Conservation (phyloP, 2,113 vertebrate genomes). For the Notechis scutatus region DNA sequence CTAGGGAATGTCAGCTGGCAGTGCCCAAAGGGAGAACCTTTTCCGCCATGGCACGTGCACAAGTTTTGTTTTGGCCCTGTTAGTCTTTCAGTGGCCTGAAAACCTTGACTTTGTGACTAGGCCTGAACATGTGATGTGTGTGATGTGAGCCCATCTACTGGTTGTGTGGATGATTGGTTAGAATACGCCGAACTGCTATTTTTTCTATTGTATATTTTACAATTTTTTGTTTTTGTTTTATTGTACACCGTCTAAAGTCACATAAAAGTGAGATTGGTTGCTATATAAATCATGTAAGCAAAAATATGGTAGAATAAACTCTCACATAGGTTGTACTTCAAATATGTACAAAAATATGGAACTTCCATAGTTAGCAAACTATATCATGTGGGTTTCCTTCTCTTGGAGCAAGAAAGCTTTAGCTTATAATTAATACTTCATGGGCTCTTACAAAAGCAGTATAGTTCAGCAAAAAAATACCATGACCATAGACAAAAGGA, state of each 20-base stretch:
- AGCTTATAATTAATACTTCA: neutral
- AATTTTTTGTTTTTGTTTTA: neutral
- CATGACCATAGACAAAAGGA: neutral
- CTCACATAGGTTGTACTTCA: neutral
- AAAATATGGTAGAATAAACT: neutral
- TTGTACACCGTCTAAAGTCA: neutral
- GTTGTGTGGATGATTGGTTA: neutral
- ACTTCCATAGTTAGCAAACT: neutral
- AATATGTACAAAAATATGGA: neutral
- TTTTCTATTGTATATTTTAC: neutral
- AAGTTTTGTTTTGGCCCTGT: neutral
- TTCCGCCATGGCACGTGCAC: neutral
- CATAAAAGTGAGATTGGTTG: neutral
- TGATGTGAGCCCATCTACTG: neutral
- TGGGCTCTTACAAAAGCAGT: neutral
- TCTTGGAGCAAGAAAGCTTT: neutral
- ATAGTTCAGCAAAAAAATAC: neutral
- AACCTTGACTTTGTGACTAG: neutral
- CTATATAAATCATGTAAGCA: neutral
- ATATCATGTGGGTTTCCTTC: neutral
- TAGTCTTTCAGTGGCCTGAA: neutral
- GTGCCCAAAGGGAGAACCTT: neutral
- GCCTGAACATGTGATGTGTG: neutral
- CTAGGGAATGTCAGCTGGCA: neutral
- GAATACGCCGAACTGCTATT: neutral